Evolutionary conservation across 2,113 vertebrate species (phyloP), one percentile per base, ranked within the genome.

Genomic region (Istiophorus platypterus): DNA sequence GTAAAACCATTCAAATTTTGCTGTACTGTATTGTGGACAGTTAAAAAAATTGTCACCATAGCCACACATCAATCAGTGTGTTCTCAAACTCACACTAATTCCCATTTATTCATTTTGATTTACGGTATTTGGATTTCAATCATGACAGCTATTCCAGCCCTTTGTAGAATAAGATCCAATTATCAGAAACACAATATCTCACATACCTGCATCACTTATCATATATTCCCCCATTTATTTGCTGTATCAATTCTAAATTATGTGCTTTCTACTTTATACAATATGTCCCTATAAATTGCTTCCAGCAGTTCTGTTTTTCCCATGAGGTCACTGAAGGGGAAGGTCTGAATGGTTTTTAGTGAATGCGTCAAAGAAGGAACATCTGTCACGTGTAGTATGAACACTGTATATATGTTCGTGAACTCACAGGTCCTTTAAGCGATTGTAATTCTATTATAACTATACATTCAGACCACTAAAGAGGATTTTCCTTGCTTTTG

Each of bases 361-460:
- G 4, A 75, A 71, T 80, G 11, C 39, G 17, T 67, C 20, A 80
- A 49, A 84, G 61, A 24, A 20, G 54, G 41, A 34, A 26, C 18
- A 49, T 10, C 26, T 15, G 34, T 62, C 63, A 67, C 63, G n/a
- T 5, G 3, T 81, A n/a, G n/a, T n/a, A n/a, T n/a, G n/a, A n/a
- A n/a, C n/a, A n/a, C 34, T n/a, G 17, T 47, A 0, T n/a, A 41
- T 51, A 10, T 70, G 15, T 54, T 47, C 1, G 1, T 54, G 26
- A 58, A 31, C 34, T 72, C 18, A 45, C 2, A 6, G 39, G 49
- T 39, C 18, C 59, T 68, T 80, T 76, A 39, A 49, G 18, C 20
- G 57, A 22, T 34, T 42, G 12, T 15, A 59, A 42, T n/a, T 29
- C 42, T 72, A 24, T 75, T 54, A 29, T 31, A 51, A 45, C 15